Percentiles rank a stretch among this genome's conserved stretches.
Evolutionary conservation across 2,888 invertebrate genomes (phyloP).

Genomic region (Lissonota sp.): DNA sequence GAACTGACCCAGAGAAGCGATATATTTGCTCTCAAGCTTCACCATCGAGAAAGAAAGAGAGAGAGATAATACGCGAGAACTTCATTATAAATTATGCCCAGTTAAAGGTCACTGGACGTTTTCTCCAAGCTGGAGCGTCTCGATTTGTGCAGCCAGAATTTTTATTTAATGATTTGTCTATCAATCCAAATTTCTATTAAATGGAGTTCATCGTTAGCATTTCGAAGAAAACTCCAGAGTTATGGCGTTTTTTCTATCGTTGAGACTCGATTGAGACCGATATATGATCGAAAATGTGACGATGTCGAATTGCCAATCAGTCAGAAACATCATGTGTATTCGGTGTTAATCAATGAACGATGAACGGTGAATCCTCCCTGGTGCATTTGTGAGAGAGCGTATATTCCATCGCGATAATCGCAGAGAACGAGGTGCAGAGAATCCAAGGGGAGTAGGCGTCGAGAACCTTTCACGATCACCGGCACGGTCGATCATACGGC

Average conservation of each 20-base stretch:
- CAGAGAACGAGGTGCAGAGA: slow-evolving; percentile 3
- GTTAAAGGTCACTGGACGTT: slow-evolving; percentile 77
- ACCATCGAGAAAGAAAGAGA: slow-evolving; percentile 26
- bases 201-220: background rate
- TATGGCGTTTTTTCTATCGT: background rate
- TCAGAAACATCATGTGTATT: background rate
- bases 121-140: slow-evolving; percentile 67
- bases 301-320: slow-evolving; percentile 58
- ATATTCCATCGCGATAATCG: slow-evolving; percentile 3
- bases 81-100: slow-evolving; percentile 77
- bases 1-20: slow-evolving; percentile 59
- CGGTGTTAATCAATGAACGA: slow-evolving; percentile 69
- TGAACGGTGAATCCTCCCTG: slow-evolving; percentile 8
- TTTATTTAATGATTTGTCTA: background rate
- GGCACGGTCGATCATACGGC: slow-evolving; percentile 53
- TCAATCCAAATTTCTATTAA: no score
- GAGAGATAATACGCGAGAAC: slow-evolving; percentile 68
- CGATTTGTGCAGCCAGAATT: slow-evolving; percentile 20
- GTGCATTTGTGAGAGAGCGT: slow-evolving; percentile 8
- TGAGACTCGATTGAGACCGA: background rate
- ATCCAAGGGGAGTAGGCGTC: slow-evolving; percentile 41
- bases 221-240: background rate
- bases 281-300: slow-evolving; percentile 33
- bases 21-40: slow-evolving; percentile 58
- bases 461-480: slow-evolving; percentile 78